Conservation (phyloP, 2,888 invertebrate genomes). For the Hyalella azteca region DNA sequence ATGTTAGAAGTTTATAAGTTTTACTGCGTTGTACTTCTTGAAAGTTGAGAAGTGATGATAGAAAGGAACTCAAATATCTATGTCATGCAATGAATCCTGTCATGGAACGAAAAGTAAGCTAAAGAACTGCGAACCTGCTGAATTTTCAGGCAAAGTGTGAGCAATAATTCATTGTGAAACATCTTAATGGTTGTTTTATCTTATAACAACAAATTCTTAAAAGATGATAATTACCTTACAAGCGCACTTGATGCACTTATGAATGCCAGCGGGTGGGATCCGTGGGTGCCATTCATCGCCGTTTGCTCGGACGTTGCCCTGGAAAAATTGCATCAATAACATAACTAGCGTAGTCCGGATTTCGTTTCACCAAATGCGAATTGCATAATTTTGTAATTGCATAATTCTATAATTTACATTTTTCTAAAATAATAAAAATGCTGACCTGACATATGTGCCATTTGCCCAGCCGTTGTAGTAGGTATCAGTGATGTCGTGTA, state of each 20-base stretch:
- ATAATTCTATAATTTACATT: too few species aligned
- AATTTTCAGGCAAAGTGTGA: too few species aligned
- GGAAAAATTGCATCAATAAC: too few species aligned
- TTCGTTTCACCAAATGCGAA: too few species aligned
- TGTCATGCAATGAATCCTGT: background rate
- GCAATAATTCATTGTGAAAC: background rate
- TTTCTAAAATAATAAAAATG: too few species aligned
- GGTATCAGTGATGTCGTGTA: slow-evolving; percentile 50
- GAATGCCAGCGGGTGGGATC: slow-evolving; percentile 83
- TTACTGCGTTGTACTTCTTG: background rate
- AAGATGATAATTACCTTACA: slow-evolving; percentile 75
- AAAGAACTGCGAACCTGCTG: too few species aligned
- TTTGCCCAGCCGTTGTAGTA: slow-evolving; percentile 53
- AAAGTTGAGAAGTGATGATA: background rate
- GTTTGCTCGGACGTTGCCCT: slow-evolving; percentile 69
- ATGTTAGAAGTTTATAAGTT: background rate
- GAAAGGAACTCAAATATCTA: background rate
- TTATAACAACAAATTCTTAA: background rate
- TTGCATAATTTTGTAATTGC: too few species aligned
- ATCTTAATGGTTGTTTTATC: background rate
- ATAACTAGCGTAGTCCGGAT: too few species aligned
- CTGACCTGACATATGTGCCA: slow-evolving; percentile 47
- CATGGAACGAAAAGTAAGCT: background rate
- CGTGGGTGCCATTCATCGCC: slow-evolving; percentile 88
- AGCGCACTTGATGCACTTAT: slow-evolving; percentile 86